Base-by-base conservation (phyloP, 2,113 vertebrate genomes). In the Oxyura jamaicensis region DNA sequence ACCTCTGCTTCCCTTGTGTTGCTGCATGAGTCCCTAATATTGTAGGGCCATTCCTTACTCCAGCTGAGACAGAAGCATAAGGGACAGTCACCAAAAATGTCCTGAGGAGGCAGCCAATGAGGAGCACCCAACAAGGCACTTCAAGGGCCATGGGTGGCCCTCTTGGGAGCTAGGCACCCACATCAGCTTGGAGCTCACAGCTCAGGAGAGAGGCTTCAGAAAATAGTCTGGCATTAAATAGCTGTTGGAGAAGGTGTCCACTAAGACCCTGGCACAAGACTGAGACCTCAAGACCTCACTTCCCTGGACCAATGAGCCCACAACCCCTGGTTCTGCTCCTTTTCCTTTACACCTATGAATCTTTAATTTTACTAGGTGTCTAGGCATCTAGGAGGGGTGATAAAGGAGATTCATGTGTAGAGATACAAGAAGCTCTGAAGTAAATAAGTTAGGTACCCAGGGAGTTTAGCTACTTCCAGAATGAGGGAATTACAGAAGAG, bases 81-180 rank as follows among this genome's bases (percentile, higher is more conserved):
- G 39, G 18, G 36, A 41, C 36, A 65, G 62, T 65, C 62, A 41
- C 17, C 62, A 28, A 63, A 39, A 63, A 17, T 26, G 19, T 41
- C 39, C 39, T 20, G 0, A 85, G 42, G 77, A 89, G 22, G 35
- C 0, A 7, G 26, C 26, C 77, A 84, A n/a, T 3, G 26, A 48
- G 68, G 11, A 69, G 21, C 21, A 26, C 9, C 26, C 68, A 86
- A 28, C 18, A 62, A 4, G 9, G 7, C 0, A 0, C 17, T 62
- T 84, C 0, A 1, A 67, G 69, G 22, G 9, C 42, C 13, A 11
- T 4, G 2, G 0, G 1, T 33, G 15, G 62, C 75, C 0, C 0
- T 72, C 28, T 7, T 16, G 18, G 52, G 31, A 81, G 29, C 48
- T 50, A 28, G 23, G 3, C 35, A 25, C 29, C 56, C 5, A 4